Evolutionary conservation across 1,140 invertebrate species (phyloP).

Genomic region (Drosophila arizonae): DNA sequence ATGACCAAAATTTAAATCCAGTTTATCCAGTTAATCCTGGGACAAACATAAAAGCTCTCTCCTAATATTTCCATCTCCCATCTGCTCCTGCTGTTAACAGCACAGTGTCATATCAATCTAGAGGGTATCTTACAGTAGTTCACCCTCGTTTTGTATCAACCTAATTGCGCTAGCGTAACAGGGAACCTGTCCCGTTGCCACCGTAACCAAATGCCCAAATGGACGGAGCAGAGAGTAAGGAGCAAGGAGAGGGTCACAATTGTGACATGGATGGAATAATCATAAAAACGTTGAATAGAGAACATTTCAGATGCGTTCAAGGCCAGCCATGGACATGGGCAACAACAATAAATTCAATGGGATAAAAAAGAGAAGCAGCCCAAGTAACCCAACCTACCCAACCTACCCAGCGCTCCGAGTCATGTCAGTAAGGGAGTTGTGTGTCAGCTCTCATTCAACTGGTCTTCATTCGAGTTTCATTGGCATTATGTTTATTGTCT

Average conservation of each 20-base stretch:
- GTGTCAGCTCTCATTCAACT: constrained; percentile 50
- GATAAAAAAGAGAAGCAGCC: neutral
- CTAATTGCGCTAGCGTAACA: constrained; percentile 33
- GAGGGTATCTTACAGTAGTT: constrained; percentile 16
- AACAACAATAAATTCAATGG: constrained; percentile 30
- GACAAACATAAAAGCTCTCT: too few species aligned
- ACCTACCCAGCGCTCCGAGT: neutral
- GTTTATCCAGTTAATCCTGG: too few species aligned
- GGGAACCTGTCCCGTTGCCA: constrained; percentile 67
- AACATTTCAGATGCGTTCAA: constrained; percentile 32
- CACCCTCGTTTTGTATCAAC: neutral
- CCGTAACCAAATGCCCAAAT: constrained; percentile 54
- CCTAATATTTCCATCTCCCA: too few species aligned
- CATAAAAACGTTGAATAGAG: constrained; percentile 49
- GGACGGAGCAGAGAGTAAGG: neutral
- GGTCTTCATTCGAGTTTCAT: constrained; percentile 39
- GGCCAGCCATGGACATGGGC: constrained; percentile 10
- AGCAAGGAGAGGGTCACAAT: neutral
- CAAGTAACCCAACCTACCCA: neutral
- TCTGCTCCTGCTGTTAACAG: too few species aligned
- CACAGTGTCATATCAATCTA: too few species aligned
- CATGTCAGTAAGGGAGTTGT: neutral
- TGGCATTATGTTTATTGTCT: constrained; percentile 44
- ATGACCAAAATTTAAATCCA: too few species aligned
- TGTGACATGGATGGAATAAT: constrained; percentile 35